Percentiles rank a stretch among this genome's conserved stretches.
Evolutionary conservation across 2,113 vertebrate genomes (phyloP).

Genomic region (Serilophus lunatus): DNA sequence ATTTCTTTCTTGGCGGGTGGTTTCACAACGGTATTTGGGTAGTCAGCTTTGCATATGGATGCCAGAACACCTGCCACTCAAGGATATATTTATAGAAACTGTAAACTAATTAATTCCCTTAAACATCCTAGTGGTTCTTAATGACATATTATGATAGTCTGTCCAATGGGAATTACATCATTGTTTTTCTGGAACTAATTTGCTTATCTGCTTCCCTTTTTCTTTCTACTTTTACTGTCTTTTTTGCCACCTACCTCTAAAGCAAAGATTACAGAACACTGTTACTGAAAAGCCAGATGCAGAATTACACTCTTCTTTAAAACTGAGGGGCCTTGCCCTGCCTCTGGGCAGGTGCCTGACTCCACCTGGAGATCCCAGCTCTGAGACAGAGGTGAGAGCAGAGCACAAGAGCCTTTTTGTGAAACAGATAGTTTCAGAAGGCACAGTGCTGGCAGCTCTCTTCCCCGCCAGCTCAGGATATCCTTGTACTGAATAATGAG

Average conservation of each 20-base stretch:
- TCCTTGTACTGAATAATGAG: not conserved
- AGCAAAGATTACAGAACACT: not conserved
- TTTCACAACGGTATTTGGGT: slow-evolving; percentile 29
- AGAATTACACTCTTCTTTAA: not conserved
- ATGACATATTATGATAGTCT: not conserved
- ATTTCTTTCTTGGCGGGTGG: not conserved
- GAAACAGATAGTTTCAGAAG: not conserved
- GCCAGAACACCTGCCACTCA: slow-evolving; percentile 37
- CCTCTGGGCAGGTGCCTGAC: fast-evolving
- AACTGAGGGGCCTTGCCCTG: not conserved
- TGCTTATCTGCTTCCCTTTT: not conserved
- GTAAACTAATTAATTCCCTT: slow-evolving; percentile 59
- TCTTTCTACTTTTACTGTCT: not conserved
- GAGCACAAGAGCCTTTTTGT: not conserved
- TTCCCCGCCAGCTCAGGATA: not conserved
- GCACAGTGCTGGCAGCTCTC: fast-evolving
- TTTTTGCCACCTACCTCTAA: not conserved
- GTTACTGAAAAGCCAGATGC: not conserved
- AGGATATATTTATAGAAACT: slow-evolving; percentile 50
- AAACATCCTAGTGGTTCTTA: slow-evolving; percentile 34
- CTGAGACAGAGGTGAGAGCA: not conserved
- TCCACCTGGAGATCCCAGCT: not conserved
- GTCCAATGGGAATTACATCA: not conserved
- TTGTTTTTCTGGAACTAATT: not conserved
- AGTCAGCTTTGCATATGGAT: slow-evolving; percentile 38